A percentile compares a stretch with the other conserved stretches of the same genome.
Conservation (phyloP, 2,113 vertebrate species). For the Anas platyrhynchos region DNA sequence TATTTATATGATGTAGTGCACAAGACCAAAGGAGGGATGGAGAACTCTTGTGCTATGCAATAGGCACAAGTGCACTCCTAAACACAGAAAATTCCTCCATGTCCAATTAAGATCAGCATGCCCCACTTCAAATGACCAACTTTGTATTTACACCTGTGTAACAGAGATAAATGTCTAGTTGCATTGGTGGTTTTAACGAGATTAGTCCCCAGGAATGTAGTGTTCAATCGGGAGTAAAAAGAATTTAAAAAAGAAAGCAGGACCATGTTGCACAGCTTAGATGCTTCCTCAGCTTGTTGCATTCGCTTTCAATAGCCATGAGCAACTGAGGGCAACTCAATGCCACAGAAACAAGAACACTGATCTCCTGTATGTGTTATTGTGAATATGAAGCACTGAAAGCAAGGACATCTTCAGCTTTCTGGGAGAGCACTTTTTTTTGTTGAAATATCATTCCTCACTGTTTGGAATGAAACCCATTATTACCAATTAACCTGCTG, state of each 20-base stretch:
- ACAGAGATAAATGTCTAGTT: neutral
- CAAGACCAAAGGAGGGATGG: neutral
- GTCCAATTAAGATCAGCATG: neutral
- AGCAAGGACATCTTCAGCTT: conserved; percentile 43
- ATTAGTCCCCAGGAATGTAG: neutral
- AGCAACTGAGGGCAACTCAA: neutral
- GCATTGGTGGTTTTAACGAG: neutral
- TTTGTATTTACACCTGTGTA: neutral
- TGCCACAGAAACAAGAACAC: neutral
- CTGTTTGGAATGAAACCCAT: conserved; percentile 81
- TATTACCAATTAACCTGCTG: conserved; percentile 88
- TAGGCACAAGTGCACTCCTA: neutral
- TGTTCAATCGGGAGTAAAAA: neutral
- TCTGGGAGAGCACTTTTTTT: conserved; percentile 51
- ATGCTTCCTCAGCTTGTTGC: neutral
- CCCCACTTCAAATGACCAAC: neutral
- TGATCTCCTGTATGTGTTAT: neutral
- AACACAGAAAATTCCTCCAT: neutral
- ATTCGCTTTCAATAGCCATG: neutral
- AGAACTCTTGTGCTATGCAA: neutral
- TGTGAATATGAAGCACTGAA: neutral
- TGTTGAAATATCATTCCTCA: conserved; percentile 79
- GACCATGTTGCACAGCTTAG: neutral
- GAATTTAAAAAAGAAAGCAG: neutral
- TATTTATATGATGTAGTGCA: neutral